Evolutionary conservation across 2,797 vertebrate species (phyloP), one percentile per base, ranked within the genome.

Genomic region (Heliangelus exortis): DNA sequence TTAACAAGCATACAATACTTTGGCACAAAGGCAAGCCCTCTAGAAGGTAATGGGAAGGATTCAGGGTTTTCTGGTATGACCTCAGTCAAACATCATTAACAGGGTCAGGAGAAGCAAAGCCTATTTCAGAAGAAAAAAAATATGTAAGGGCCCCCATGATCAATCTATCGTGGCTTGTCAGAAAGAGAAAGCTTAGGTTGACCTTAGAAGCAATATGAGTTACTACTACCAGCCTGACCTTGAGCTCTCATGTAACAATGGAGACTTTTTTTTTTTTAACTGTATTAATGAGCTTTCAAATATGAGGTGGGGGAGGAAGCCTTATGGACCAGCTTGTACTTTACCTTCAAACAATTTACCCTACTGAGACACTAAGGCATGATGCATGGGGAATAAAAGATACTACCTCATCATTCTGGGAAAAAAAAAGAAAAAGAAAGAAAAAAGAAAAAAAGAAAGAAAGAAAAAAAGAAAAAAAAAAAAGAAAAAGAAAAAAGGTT

Each of bases 161-260:
- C 96, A 96, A 96, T 97, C 93, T 93, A 95, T 97, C 88, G 66
- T 79, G 80, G 88, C 85, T 89, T 97, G 96, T 97, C 96, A 96
- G 94, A 95, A 90, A 72, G 81, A 95, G 95, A 97, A 93, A 92
- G 94, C 92, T 85, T 83, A 92, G 81, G 85, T 89, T 96, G 96
- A 97, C 95, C 95, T 96, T 82, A 96, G 93, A 92, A 95, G 96
- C 91, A 97, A 96, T 97, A 95, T 97, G 97, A 97, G 95, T 96
- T 97, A 97, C 93, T 96, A 95, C 95, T 86, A 87, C 95, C 94
- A 96, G 87, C 53, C 81, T 97, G 96, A 96, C 96, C 96, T 96
- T 95, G 96, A 94, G 93, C 87, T 95, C 91, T 89, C 92, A 68
- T 65, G 88, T 89, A 95, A 97, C 96, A 97, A 96, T 92, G 39